Evolutionary conservation across 2,797 vertebrate species (phyloP), one percentile per base, ranked within the genome.

Genomic region (Chromobotia macracanthus): DNA sequence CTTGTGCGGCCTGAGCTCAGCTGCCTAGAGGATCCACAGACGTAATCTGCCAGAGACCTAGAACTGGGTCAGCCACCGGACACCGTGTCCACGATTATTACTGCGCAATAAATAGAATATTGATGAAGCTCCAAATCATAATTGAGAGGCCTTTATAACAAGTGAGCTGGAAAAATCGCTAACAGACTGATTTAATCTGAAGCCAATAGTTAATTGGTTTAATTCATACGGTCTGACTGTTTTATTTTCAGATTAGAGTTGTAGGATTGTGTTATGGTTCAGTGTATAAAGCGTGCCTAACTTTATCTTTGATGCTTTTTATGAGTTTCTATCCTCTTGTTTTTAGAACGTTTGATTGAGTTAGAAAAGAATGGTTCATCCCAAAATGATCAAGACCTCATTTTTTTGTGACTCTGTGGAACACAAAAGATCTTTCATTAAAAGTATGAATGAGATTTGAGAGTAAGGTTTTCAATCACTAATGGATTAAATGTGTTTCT

Each of bases 41-140:
- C 84, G 70, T 88, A 89, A 91, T 90, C 87, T 86, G 81, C 79
- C 80, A 80, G 77, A 81, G 75, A 84, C 82, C 60, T 31, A 79
- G 86, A 90, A 91, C 80, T 91, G 87, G 88, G 88, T 89, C 87
- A 91, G 80, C 83, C 25, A 64, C 25, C 9, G 72, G 77, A 85
- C 80, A 81, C 76, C 80, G 86, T 80, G 70, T 75, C 71, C 77
- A 84, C 83, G 84, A 86, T 73, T 69, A 75, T 79, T 76, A 60
- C 53, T 1, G 0, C 18, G 83, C 83, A 73, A 77, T 88, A 86
- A 88, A 86, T 89, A 21, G 86, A 87, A 84, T 89, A 87, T 89
- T 88, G 81, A 89, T 86, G 70, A 61, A 80, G 79, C 76, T 75
- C 55, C 81, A 65, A 81, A 81, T 81, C 75, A 79, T 80, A 86